phyloP scores from a whole-genome alignment of 37 sponge, comb jelly and placozoan genomes.

The Agelas oroides region DNA sequence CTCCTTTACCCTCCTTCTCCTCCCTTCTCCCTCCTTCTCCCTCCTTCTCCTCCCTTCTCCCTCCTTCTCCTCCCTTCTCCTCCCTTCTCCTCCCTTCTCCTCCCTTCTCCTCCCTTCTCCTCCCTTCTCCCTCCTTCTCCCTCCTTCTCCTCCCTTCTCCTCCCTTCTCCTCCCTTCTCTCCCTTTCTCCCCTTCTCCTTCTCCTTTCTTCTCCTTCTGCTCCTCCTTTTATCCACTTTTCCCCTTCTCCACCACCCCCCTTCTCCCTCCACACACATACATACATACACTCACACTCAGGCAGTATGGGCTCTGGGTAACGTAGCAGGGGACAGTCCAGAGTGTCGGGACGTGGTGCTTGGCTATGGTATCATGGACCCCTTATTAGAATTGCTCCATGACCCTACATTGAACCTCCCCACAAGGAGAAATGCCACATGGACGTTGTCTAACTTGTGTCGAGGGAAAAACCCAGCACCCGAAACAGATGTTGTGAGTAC shows the following conservation, averaged over 20 bases:
- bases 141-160: too few species aligned
- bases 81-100: too few species aligned
- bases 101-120: too few species aligned
- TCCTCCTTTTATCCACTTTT: background rate
- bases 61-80: too few species aligned
- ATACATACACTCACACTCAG: constrained; percentile 26
- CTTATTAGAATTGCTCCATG: constrained; percentile 7
- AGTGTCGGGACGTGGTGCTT: constrained; percentile 81
- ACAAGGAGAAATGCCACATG: constrained; percentile 72
- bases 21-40: too few species aligned
- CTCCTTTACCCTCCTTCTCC: too few species aligned
- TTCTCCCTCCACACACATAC: background rate
- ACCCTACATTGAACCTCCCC: background rate
- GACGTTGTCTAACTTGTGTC: constrained; percentile 87
- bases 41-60: too few species aligned
- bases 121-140: too few species aligned
- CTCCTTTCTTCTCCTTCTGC: background rate
- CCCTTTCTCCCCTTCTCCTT: background rate
- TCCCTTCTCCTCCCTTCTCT: background rate
- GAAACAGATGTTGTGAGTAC: constrained; percentile 15
- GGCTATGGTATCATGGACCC: constrained; percentile 40
- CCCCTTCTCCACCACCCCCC: background rate
- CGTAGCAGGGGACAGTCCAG: constrained; percentile 87
- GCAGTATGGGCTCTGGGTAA: constrained; percentile 97
- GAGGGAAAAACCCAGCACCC: constrained; percentile 86